Evolutionary conservation across 2,888 invertebrate species (phyloP).

Genomic region (Margaritifera margaritifera): DNA sequence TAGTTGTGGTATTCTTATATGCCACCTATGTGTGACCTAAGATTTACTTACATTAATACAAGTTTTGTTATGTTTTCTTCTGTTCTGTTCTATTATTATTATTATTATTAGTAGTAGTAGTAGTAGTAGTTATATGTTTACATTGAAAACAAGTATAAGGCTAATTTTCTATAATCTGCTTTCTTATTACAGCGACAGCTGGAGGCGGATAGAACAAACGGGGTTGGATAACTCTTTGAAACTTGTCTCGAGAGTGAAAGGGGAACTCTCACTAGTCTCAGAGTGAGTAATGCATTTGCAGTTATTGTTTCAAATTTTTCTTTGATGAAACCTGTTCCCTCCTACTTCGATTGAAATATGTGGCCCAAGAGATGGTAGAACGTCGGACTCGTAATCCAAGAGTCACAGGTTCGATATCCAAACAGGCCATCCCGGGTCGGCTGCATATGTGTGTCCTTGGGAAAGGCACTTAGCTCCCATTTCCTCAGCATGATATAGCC

Average conservation of each 20-base stretch:
- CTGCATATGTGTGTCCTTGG: no score
- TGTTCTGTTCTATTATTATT: no score
- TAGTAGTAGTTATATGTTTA: conserved; percentile 1
- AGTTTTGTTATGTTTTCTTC: no score
- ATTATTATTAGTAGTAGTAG: no score
- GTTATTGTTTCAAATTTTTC: not conserved
- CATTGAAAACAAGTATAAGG: not conserved
- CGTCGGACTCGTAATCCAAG: not conserved
- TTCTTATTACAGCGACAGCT: conserved; percentile 34
- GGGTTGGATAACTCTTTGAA: conserved; percentile 32
- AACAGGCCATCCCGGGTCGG: no score
- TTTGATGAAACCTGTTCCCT: not conserved
- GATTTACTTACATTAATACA: no score
- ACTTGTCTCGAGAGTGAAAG: conserved; percentile 17
- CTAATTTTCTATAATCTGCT: not conserved
- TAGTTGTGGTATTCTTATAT: no score
- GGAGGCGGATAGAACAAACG: conserved; percentile 39
- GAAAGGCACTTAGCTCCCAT: no score
- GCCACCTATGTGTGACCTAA: no score
- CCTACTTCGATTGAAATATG: no score
- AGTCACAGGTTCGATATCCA: no score
- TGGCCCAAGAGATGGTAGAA: not conserved
- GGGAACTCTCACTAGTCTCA: conserved; percentile 28
- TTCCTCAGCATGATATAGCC: no score
- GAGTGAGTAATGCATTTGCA: conserved; percentile 11